A percentile compares a stretch with the other conserved stretches of the same genome.
phyloP scores from a whole-genome alignment of 2,888 invertebrate species.

The Belgica antarctica region DNA sequence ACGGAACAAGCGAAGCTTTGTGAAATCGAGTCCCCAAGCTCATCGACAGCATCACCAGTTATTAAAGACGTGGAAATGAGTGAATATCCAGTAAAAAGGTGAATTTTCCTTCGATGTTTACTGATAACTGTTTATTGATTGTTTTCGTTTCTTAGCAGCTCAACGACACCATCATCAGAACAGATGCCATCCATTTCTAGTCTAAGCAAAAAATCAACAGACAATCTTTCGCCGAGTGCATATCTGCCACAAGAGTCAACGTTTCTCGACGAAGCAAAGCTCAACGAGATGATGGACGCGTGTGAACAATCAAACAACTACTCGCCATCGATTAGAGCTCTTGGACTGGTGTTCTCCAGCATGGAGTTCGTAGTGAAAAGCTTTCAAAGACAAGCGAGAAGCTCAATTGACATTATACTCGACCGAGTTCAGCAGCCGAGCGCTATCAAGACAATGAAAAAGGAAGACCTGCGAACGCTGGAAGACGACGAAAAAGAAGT shows the following conservation, averaged over 20 bases:
- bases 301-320: constrained; percentile 69
- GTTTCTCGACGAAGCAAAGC: constrained; percentile 71
- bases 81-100: not conserved
- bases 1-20: constrained; percentile 81
- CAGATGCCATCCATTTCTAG: constrained; percentile 32
- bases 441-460: constrained; percentile 61
- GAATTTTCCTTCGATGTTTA: not conserved
- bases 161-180: not conserved
- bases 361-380: constrained; percentile 70
- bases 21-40: constrained; percentile 54
- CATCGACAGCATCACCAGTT: constrained; percentile 48
- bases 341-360: constrained; percentile 73
- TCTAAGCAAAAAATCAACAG: constrained; percentile 7
- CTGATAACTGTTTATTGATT: not conserved
- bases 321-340: constrained; percentile 69
- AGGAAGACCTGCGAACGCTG: constrained; percentile 69
- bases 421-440: constrained; percentile 56
- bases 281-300: constrained; percentile 71
- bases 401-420: constrained; percentile 58
- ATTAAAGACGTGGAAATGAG: constrained; percentile 21
- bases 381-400: constrained; percentile 60
- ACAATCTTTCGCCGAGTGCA: constrained; percentile 21
- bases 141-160: not conserved
- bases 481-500: constrained; percentile 87
- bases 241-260: constrained; percentile 47